Conservation (phyloP, 2,888 invertebrate species). For the Drosophila subquinaria region DNA sequence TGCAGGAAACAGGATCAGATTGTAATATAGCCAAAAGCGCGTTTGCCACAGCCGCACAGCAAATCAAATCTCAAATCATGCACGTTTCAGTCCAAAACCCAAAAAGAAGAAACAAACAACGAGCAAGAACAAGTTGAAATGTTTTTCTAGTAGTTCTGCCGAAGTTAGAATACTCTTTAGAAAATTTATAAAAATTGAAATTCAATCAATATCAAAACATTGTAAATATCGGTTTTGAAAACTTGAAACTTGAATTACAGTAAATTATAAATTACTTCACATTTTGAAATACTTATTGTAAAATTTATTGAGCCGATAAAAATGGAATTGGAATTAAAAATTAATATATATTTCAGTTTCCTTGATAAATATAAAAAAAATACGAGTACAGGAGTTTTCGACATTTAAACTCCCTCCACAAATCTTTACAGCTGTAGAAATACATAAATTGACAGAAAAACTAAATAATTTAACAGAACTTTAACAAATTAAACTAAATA, state of each 20-base stretch:
- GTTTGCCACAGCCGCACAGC: conserved; percentile 58
- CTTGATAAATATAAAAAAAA: too few relatives aligned
- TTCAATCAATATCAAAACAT: background rate
- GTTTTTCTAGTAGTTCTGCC: rapidly evolving
- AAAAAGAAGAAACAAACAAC: conserved; percentile 22
- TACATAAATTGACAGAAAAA: too few relatives aligned
- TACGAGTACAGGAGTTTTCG: too few relatives aligned
- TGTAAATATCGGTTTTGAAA: background rate
- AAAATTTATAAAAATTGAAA: background rate
- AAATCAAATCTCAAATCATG: conserved; percentile 82
- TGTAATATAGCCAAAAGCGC: conserved; percentile 75
- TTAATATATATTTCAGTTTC: too few relatives aligned
- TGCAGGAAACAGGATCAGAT: conserved; percentile 38
- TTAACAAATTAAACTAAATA: too few relatives aligned
- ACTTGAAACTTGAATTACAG: background rate
- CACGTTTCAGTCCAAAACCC: conserved; percentile 54
- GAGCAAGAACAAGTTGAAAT: background rate
- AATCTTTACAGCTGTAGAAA: background rate
- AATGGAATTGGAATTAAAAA: too few relatives aligned
- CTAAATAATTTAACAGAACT: too few relatives aligned
- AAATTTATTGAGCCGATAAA: too few relatives aligned
- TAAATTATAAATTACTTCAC: too few relatives aligned
- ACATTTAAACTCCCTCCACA: background rate
- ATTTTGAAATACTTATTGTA: too few relatives aligned
- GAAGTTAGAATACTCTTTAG: conserved; percentile 24